Evolutionary conservation across 2,888 invertebrate genomes (phyloP).

Genomic region (Heliconius hortense): DNA sequence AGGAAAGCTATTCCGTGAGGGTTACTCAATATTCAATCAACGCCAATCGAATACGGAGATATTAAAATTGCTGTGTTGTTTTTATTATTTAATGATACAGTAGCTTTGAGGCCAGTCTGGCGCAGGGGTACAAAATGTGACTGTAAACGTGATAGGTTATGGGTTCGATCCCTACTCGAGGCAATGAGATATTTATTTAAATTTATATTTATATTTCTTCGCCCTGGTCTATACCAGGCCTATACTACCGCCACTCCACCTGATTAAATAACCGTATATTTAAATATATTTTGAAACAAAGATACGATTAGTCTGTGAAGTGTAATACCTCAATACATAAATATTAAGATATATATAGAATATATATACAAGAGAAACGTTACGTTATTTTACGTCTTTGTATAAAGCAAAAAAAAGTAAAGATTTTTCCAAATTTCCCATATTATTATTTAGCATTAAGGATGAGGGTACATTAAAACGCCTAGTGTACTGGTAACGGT

Average conservation of each 20-base stretch:
- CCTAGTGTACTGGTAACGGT: conserved; percentile 20
- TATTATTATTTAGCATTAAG: conserved; percentile 12
- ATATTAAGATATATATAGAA: neutral
- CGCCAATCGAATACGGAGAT: conserved; percentile 16
- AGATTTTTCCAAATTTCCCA: neutral
- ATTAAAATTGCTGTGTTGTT: conserved; percentile 13
- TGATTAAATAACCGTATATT: no score
- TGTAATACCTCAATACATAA: neutral
- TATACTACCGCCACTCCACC: no score
- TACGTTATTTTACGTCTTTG: neutral
- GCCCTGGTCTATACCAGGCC: no score
- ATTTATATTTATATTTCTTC: no score
- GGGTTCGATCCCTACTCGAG: no score
- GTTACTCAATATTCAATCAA: conserved; percentile 23
- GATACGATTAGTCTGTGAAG: neutral
- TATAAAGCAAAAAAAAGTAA: neutral
- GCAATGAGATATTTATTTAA: no score
- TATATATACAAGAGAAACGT: no score
- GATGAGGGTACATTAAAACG: conserved; percentile 25
- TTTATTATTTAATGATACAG: neutral
- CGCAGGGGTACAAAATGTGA: no score
- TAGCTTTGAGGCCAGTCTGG: neutral
- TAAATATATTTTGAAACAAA: no score
- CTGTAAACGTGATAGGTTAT: no score
- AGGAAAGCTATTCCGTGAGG: conserved; percentile 42